phyloP scores from a whole-genome alignment of 2,888 invertebrate species.

The Lydus trimaculatus region DNA sequence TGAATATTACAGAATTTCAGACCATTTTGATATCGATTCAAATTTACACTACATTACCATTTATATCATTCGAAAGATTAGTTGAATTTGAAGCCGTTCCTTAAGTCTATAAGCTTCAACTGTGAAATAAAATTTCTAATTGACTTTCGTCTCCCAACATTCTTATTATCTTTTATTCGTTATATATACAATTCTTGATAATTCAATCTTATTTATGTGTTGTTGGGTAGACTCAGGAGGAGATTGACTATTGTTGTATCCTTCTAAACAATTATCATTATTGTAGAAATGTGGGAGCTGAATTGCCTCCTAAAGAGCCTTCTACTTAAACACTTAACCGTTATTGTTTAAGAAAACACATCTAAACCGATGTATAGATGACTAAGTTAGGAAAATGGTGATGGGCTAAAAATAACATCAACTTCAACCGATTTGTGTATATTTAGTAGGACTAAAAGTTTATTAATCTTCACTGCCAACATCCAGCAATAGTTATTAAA shows the following conservation, averaged over 20 bases:
- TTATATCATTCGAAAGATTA: no score
- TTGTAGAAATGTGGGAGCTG: neutral
- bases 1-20: no score
- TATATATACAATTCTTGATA: neutral
- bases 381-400: neutral
- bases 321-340: neutral
- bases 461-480: neutral
- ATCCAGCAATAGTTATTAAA: neutral
- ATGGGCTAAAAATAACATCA: neutral
- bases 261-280: neutral
- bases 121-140: no score
- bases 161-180: no score
- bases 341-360: neutral
- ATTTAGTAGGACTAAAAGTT: neutral
- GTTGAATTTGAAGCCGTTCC: no score
- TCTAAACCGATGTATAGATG: neutral
- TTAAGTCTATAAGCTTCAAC: no score
- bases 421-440: neutral
- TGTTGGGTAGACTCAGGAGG: neutral
- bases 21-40: no score
- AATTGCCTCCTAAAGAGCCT: neutral
- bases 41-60: no score
- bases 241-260: neutral
- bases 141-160: no score
- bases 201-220: neutral